Evolutionary conservation across 2,797 vertebrate species (phyloP).

Genomic region (Pantherophis alleghaniensis): DNA sequence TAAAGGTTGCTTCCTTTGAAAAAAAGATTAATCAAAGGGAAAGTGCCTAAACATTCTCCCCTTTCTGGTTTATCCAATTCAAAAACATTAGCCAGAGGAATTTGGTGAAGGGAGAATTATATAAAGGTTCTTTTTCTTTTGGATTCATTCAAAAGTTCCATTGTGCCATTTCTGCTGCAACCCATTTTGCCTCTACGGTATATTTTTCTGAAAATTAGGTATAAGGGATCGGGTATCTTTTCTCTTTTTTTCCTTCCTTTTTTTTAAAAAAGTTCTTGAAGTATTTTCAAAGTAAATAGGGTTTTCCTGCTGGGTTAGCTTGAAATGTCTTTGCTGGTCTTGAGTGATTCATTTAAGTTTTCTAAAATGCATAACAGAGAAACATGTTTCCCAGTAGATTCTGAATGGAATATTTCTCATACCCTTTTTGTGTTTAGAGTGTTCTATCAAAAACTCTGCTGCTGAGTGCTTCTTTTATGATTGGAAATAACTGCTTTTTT

Average conservation of each 20-base stretch:
- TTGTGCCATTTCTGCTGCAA: not conserved
- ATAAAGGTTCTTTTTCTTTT: not conserved
- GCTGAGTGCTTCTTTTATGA: not conserved
- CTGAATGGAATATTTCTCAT: not conserved
- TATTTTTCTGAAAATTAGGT: not conserved
- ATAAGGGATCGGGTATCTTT: not conserved
- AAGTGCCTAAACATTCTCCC: not conserved
- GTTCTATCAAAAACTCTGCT: not conserved
- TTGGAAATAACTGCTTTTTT: not conserved
- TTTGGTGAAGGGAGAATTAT: not conserved
- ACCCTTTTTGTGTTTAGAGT: not conserved
- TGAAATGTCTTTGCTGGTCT: not conserved
- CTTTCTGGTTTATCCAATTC: not conserved
- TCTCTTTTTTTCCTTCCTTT: not conserved
- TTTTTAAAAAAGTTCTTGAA: not conserved
- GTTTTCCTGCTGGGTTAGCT: not conserved
- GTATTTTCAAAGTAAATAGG: not conserved
- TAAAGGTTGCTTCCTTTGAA: not conserved
- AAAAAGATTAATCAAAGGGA: not conserved
- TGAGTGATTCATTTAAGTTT: not conserved
- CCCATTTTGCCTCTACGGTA: not conserved
- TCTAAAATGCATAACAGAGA: not conserved
- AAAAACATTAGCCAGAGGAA: not conserved
- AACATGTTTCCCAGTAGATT: not conserved
- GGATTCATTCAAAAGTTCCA: not conserved